A percentile compares a stretch with the other conserved stretches of the same genome.
phyloP scores from a whole-genome alignment of 2,797 vertebrate species.

The Cryptoprocta ferox region DNA sequence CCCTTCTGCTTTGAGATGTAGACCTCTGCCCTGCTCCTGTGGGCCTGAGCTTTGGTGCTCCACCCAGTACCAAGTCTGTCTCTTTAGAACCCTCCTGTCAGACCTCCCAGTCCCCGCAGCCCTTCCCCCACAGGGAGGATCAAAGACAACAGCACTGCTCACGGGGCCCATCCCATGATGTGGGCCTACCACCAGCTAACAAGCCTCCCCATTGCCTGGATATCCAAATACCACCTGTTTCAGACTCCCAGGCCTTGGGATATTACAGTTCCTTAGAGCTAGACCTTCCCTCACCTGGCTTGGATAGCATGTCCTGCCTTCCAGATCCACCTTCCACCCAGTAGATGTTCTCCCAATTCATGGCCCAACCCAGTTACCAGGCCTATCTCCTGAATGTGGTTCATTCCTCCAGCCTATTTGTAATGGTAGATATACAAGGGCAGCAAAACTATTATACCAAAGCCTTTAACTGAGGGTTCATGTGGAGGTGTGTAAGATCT shows the following conservation, averaged over 20 bases:
- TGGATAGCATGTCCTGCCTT: not conserved
- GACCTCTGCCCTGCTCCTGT: not conserved
- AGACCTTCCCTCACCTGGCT: not conserved
- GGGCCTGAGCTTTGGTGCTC: not conserved
- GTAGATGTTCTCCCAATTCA: not conserved
- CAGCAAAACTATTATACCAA: not conserved
- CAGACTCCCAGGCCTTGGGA: not conserved
- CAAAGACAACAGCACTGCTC: not conserved
- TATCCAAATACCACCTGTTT: not conserved
- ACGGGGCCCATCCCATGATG: not conserved
- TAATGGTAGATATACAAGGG: not conserved
- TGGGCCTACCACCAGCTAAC: not conserved
- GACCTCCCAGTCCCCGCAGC: not conserved
- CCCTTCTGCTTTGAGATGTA: not conserved
- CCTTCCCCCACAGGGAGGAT: not conserved
- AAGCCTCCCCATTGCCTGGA: not conserved
- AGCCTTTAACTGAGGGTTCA: not conserved
- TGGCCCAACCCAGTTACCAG: not conserved
- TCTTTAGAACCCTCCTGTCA: conserved; percentile 3
- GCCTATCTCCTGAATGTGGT: not conserved
- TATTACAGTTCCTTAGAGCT: not conserved
- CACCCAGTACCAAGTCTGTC: not conserved
- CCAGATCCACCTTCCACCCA: not conserved
- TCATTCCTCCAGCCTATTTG: not conserved
- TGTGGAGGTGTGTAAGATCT: not conserved